Evolutionary conservation across 1,140 invertebrate genomes (phyloP), one percentile per base, ranked within the genome.

Genomic region (Cyphomyrmex costatus): DNA sequence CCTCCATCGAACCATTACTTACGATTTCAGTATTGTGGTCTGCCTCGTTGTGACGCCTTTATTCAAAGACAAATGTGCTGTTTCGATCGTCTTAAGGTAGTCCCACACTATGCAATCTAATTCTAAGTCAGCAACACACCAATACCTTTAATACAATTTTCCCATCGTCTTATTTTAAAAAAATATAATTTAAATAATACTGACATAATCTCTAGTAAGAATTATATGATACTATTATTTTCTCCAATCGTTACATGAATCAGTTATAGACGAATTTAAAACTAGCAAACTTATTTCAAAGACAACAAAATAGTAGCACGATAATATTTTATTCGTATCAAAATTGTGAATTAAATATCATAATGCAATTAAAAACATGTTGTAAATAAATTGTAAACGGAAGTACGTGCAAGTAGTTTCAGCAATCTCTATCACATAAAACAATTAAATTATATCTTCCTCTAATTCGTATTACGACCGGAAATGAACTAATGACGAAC

Each of bases 11-110:
- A 49, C 71, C 60, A 79, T 79, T 76, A 61, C 30, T 85, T 76
- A 53, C 6, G 58, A 61, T 85, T 85, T 63, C 24, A 30, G 30
- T 79, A 78, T 63, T 63, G 82, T 77, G 42, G 68, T n/a, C 61
- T 68, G 30, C 27, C 42, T 79, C 21, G 21, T 56, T 82, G 58
- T 80, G 49, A 82, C 51, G 63, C 60, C 63, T 80, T 53, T 80
- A 80, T 80, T 70, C 63, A 68, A 51, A 68, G 27, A 27, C 61
- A 21, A 80, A 10, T 8, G 46, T 79, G 58, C 60, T 53, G 7
- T 61, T 63, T 49, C 14, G 19, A 19, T 78, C 76, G 58, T 68
- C 2, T 80, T 70, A 80, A 70, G 63, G 60, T 21, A 0, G 21
- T 33, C 4, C 21, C 77, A 80, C 63, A 53, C n/a, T 36, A 60